phyloP scores from a whole-genome alignment of 2,113 vertebrate species.

The Thunnus thynnus region DNA sequence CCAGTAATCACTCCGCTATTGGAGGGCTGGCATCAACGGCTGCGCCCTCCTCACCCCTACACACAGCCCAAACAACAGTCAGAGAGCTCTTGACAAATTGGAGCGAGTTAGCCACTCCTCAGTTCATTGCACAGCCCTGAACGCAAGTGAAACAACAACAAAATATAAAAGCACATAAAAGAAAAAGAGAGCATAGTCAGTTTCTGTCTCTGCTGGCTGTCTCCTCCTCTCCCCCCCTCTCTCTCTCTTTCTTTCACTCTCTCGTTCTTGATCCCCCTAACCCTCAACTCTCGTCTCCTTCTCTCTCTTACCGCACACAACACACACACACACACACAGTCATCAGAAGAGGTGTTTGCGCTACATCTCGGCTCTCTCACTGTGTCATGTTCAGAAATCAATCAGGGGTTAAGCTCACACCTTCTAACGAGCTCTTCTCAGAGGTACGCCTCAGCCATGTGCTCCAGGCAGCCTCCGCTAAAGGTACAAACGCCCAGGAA shows the following conservation, averaged over 20 bases:
- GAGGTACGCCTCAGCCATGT: conserved; percentile 61
- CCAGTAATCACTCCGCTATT: conserved; percentile 75
- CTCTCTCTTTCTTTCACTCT: conserved; percentile 41
- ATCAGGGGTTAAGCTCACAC: conserved; percentile 80
- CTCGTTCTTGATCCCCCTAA: conserved; percentile 66
- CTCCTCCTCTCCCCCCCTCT: conserved; percentile 8
- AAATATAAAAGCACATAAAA: conserved; percentile 71
- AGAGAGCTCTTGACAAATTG: conserved; percentile 81
- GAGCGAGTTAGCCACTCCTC: conserved; percentile 79
- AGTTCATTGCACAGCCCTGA: conserved; percentile 80
- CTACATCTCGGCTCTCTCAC: conserved; percentile 50
- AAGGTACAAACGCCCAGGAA: conserved; percentile 53
- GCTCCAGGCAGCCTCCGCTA: conserved; percentile 54
- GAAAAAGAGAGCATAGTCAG: conserved; percentile 55
- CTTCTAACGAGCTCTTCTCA: conserved; percentile 78
- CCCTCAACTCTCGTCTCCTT: conserved; percentile 32
- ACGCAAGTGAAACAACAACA: conserved; percentile 72
- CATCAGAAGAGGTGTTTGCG: conserved; percentile 65
- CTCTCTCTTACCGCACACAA: conserved; percentile 23
- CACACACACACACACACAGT: conserved; percentile 12
- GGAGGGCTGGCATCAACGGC: conserved; percentile 69
- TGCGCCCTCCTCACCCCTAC: conserved; percentile 63
- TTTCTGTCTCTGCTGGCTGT: conserved; percentile 51
- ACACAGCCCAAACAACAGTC: conserved; percentile 73
- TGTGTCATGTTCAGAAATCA: conserved; percentile 75